Base-by-base conservation (phyloP, 1,140 invertebrate genomes). In the Plectrocnemia conspersa region DNA sequence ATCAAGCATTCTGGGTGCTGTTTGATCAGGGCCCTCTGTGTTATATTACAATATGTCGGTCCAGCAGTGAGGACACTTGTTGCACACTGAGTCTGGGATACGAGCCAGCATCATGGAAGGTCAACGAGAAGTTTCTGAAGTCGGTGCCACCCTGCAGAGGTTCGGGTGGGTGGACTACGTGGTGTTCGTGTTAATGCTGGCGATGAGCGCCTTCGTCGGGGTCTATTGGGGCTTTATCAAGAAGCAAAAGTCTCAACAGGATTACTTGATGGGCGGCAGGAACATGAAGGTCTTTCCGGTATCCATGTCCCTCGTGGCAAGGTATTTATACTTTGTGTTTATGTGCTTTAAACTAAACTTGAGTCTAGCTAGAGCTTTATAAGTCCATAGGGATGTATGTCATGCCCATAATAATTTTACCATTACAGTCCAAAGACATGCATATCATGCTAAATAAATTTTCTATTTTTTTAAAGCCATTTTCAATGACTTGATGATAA, bases 201-300 rank as follows among this genome's bases (percentile, higher is more conserved):
- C 76, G 11, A 73, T 78, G 36, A 83, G 80, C 72, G 81, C 81
- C n/a, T 71, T 81, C 52, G 80, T 85, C 47, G 83, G 82, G 60
- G 73, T 84, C 53, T 85, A 85, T 68, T 85, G 83, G 67, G 83
- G 82, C 29, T 84, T 85, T 62, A 77, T 83, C 61, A 83, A 84
- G 49, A 80, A 79, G 55, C 77, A 79, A 58, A 71, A 64, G 1
- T 72, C 68, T 3, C 69, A 74, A 58, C 69, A 69, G 58, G 87
- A 91, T 61, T 92, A 91, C 62, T 74, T 93, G 2, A 79, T 91
- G 15, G 89, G 86, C 1, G 87, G 87, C 2, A 77, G 85, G 58
- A 83, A 84, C 47, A 89, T 93, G 87, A 78, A 79, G 52, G 76
- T 84, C 1, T 75, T 88, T 63, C 86, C 88, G 0, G 81, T 90